A percentile compares a stretch with the other conserved stretches of the same genome.
Conservation (phyloP, 2,888 invertebrate genomes). For the Elysia crispata region DNA sequence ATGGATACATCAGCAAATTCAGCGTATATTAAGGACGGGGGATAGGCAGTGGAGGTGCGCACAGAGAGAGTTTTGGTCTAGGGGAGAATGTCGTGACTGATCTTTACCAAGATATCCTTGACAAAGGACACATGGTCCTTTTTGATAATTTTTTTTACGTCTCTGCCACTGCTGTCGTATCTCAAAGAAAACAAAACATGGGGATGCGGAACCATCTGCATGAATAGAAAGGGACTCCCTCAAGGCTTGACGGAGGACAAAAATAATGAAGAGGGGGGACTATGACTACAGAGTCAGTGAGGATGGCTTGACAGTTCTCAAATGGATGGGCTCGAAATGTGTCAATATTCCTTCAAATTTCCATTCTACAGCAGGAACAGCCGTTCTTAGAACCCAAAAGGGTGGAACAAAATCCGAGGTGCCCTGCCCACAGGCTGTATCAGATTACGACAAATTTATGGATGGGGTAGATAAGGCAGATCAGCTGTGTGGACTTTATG, state of each 20-base stretch:
- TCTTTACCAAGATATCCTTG: slow-evolving; percentile 15
- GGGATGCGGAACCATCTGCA: slow-evolving; percentile 48
- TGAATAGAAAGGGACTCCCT: slow-evolving; percentile 44
- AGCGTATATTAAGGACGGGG: slow-evolving; percentile 22
- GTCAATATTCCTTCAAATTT: slow-evolving; percentile 27
- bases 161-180: slow-evolving; percentile 31
- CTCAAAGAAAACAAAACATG: slow-evolving; percentile 12
- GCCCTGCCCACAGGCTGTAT: slow-evolving; percentile 29
- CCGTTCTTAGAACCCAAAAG: slow-evolving; percentile 26
- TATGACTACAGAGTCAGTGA: slow-evolving; percentile 35
- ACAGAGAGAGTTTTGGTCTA: slow-evolving; percentile 1
- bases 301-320: slow-evolving; percentile 22
- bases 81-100: slow-evolving; percentile 47
- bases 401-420: slow-evolving; percentile 34
- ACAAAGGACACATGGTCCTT: not conserved
- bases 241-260: slow-evolving; percentile 25
- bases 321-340: slow-evolving; percentile 48
- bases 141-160: slow-evolving; percentile 35
- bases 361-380: slow-evolving; percentile 12
- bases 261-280: slow-evolving; percentile 30
- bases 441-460: slow-evolving; percentile 44
- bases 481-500: slow-evolving; percentile 44
- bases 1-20: slow-evolving; percentile 30
- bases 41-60: not conserved
- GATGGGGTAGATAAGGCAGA: slow-evolving; percentile 52